Base-by-base conservation (phyloP, 2,888 invertebrate genomes). In the Pycnomerus fuliginosus region DNA sequence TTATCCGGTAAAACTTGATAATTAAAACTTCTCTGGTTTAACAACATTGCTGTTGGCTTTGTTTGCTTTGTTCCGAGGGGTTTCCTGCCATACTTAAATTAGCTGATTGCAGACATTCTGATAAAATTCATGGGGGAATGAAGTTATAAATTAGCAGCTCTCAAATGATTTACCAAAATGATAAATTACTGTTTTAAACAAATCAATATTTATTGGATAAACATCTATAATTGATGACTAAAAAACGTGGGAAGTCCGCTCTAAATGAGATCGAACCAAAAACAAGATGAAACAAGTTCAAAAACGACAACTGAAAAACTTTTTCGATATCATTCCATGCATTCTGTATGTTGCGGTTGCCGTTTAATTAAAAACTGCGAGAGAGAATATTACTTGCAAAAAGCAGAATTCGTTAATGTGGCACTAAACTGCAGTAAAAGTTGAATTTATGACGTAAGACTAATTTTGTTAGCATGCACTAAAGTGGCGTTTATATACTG, bases 401-500 rank as follows among this genome's bases (percentile, higher is more conserved):
- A 4, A 11, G 3, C 13, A 36, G 13, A 36, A 25, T 24, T 17
- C 12, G 27, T 29, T 40, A 40, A 39, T 45, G 40, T 23, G 35
- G 38, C 45, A 29, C 20, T 41, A 45, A 35, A 40, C 34, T 38
- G 12, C 13, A n/a, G 28, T 13, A 20, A 44, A 24, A 39, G 33
- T 14, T 10, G 14, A 44, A 44, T 44, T 40, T 31, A 40, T 45
- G 13, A 30, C 29, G 2, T 10, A 13, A 11, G 37, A 33, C 27
- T 41, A 41, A 36, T 41, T 41, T 20, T 29, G 29, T 36, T 43
- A 16, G 11, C 40, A 37, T 23, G 24, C 32, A 41, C 41, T 33
- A 37, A 29, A 32, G 27, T 27, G 28, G 23, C 44, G 35, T 45
- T 39, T 45, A 45, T 40, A 28, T 34, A 37, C 34, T 42, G 42